Percentiles rank a stretch among this genome's conserved stretches.
These are phyloP conservation scores for Agrochola lota DNA, from an alignment of 2,888 invertebrate species.

Conservation along the genomic window DNA sequence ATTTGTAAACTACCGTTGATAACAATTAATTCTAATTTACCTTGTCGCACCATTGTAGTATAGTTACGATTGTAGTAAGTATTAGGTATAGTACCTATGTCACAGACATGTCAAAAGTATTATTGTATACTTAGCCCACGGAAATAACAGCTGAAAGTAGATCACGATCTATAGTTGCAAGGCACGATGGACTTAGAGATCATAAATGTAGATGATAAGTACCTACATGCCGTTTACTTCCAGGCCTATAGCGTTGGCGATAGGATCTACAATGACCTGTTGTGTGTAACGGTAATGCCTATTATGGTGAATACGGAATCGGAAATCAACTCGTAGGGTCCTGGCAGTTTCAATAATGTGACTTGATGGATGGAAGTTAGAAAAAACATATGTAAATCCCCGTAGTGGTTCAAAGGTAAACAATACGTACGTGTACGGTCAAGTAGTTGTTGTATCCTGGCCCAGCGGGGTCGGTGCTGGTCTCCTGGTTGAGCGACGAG, in stretches of 20 bases:
- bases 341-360: not conserved
- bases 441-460: slow-evolving; percentile 93
- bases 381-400: not conserved
- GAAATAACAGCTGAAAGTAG: not conserved
- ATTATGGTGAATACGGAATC: not conserved
- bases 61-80: slow-evolving; percentile 24
- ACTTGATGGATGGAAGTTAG: not conserved
- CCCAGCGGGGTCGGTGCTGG: slow-evolving; percentile 89
- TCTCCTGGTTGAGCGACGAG: slow-evolving; percentile 92
- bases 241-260: not conserved
- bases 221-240: not conserved
- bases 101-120: slow-evolving; percentile 12
- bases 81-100: not conserved
- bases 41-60: slow-evolving; percentile 34
- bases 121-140: not conserved
- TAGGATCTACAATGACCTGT: not conserved
- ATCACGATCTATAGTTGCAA: slow-evolving; percentile 3
- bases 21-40: slow-evolving; percentile 50
- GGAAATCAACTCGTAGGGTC: not conserved
- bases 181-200: slow-evolving; percentile 2
- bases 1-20: slow-evolving; percentile 41
- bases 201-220: not conserved
- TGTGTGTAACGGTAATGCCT: not conserved
- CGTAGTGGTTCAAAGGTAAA: not conserved
- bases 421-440: slow-evolving; percentile 92